Percentiles rank a stretch among this genome's conserved stretches.
Evolutionary conservation across 2,888 invertebrate species (phyloP).

Genomic region (Conomelus anceps): DNA sequence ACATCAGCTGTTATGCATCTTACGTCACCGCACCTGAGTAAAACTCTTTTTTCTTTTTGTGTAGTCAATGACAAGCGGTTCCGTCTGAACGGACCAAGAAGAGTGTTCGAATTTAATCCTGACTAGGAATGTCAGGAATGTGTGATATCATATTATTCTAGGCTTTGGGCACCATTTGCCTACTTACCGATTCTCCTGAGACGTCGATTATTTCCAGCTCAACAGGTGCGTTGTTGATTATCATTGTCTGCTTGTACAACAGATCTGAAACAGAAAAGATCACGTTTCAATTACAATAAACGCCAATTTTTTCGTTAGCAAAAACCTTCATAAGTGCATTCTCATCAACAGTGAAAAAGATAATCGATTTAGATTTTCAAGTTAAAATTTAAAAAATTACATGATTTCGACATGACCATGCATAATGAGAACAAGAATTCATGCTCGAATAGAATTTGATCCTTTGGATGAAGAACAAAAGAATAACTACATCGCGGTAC

Average conservation of each 20-base stretch:
- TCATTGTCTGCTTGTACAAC: constrained; percentile 66
- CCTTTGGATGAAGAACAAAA: no score
- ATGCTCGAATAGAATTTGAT: no score
- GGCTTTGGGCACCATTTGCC: neutral
- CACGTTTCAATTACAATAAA: neutral
- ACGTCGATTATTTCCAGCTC: constrained; percentile 76
- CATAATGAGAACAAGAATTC: neutral
- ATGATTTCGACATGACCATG: neutral
- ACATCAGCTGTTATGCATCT: neutral
- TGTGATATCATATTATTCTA: neutral
- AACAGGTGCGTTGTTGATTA: constrained; percentile 61
- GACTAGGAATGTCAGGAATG: neutral
- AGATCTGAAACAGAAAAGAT: constrained; percentile 55
- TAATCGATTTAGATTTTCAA: neutral
- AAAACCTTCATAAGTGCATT: neutral
- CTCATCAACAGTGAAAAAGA: neutral
- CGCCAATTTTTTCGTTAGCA: neutral
- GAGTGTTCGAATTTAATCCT: neutral
- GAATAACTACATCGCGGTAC: neutral
- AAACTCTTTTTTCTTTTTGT: no score
- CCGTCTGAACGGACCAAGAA: neutral
- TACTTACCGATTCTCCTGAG: constrained; percentile 59
- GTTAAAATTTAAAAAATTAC: neutral
- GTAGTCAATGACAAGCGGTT: neutral
- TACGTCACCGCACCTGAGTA: neutral